Evolutionary conservation across 2,888 invertebrate genomes (phyloP).

Genomic region (Philaethria dido): DNA sequence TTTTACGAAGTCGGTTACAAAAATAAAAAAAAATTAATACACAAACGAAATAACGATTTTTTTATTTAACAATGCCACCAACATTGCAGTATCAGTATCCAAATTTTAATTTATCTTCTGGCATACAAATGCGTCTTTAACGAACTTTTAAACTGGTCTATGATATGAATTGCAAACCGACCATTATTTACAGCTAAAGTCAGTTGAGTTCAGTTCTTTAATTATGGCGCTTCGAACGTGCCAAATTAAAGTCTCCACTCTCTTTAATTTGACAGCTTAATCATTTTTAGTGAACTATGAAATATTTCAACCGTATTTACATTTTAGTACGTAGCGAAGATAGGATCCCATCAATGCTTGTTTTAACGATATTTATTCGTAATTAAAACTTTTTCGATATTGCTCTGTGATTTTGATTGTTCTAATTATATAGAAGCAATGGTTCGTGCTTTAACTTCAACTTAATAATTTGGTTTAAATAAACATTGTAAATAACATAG

Average conservation of each 20-base stretch:
- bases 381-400: too few relatives aligned
- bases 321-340: neutral
- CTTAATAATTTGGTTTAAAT: too few relatives aligned
- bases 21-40: too few relatives aligned
- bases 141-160: slow-evolving; percentile 10
- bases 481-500: too few relatives aligned
- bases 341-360: neutral
- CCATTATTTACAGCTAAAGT: slow-evolving; percentile 8
- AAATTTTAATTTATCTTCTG: slow-evolving; percentile 22
- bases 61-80: neutral
- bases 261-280: slow-evolving; percentile 14
- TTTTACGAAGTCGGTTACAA: too few relatives aligned
- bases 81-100: neutral
- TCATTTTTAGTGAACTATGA: neutral
- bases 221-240: too few relatives aligned
- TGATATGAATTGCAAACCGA: slow-evolving; percentile 27
- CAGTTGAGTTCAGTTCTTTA: too few relatives aligned
- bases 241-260: too few relatives aligned
- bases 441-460: too few relatives aligned
- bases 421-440: too few relatives aligned
- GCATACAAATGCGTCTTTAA: slow-evolving; percentile 19
- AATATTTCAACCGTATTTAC: neutral
- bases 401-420: too few relatives aligned
- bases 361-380: slow-evolving; percentile 5
- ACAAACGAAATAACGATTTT: neutral